These are phyloP conservation scores for Acanthosepion lycidas DNA, from an alignment of 2,888 invertebrate genomes.

Conservation along the genomic window DNA sequence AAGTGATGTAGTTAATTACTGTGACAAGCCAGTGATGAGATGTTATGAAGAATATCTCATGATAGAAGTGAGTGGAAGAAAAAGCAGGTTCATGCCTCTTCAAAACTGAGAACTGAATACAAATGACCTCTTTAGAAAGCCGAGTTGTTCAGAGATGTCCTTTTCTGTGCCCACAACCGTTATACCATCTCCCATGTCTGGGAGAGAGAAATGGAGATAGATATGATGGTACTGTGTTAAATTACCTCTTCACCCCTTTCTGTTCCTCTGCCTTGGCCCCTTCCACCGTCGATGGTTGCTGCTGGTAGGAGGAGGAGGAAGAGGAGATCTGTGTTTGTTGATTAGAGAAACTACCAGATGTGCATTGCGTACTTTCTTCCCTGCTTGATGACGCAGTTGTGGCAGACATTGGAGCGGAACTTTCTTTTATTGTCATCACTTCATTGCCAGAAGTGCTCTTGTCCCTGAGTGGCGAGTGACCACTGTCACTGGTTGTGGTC, in stretches of 20 bases:
- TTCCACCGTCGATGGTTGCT: not conserved
- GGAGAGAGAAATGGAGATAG: not conserved
- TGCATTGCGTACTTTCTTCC: slow-evolving; percentile 45
- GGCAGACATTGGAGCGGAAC: not conserved
- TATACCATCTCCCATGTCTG: too few relatives aligned
- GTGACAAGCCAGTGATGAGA: not conserved
- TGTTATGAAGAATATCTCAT: too few relatives aligned
- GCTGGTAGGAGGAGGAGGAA: slow-evolving; percentile 13
- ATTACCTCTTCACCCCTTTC: slow-evolving; percentile 44
- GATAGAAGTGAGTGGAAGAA: too few relatives aligned
- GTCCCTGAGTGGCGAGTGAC: slow-evolving; percentile 44
- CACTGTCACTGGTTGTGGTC: slow-evolving; percentile 37
- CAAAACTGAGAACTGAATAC: too few relatives aligned
- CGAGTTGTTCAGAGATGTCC: too few relatives aligned
- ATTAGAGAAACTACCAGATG: slow-evolving; percentile 25
- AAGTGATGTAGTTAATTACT: not conserved
- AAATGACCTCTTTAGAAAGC: too few relatives aligned
- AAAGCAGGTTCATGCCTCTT: too few relatives aligned
- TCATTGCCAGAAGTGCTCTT: slow-evolving; percentile 43
- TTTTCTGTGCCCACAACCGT: too few relatives aligned
- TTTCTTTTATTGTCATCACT: slow-evolving; percentile 17
- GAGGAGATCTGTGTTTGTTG: slow-evolving; percentile 24
- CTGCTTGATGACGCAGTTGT: not conserved
- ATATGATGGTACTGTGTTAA: not conserved
- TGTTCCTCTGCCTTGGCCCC: not conserved